These are phyloP conservation scores for Spea multiplicata DNA, from an alignment of 2,113 vertebrate species.

Conservation along the genomic window DNA sequence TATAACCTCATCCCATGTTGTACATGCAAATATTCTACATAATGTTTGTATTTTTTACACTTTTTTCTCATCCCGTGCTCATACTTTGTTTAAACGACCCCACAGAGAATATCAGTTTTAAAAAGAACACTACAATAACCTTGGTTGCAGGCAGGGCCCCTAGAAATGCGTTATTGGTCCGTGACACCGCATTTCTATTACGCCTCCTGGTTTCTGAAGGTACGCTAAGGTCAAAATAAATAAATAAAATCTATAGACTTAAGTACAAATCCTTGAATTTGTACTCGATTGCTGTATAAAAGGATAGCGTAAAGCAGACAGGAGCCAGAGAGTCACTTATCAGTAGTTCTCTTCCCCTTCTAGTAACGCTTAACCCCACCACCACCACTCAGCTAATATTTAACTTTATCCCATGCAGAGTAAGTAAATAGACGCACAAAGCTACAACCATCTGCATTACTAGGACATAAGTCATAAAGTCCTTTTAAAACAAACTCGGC, in stretches of 20 bases:
- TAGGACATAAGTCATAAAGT: constrained; percentile 33
- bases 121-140: neutral
- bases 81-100: neutral
- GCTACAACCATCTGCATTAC: constrained; percentile 18
- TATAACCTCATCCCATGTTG: constrained; percentile 4
- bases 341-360: constrained; percentile 2
- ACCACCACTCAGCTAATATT: constrained; percentile 38
- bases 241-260: no score
- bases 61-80: neutral
- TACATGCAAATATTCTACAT: constrained; percentile 25
- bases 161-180: no score
- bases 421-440: constrained; percentile 35
- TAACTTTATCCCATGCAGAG: constrained; percentile 35
- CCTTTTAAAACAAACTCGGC: constrained; percentile 27
- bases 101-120: neutral
- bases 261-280: neutral
- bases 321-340: neutral
- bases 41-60: constrained; percentile 13
- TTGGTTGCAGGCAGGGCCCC: neutral
- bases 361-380: neutral
- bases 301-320: neutral
- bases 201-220: no score
- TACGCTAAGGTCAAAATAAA: no score
- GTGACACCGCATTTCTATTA: no score
- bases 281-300: neutral